phyloP scores from a whole-genome alignment of 1,140 invertebrate species.

The Lanistes nyassanus region DNA sequence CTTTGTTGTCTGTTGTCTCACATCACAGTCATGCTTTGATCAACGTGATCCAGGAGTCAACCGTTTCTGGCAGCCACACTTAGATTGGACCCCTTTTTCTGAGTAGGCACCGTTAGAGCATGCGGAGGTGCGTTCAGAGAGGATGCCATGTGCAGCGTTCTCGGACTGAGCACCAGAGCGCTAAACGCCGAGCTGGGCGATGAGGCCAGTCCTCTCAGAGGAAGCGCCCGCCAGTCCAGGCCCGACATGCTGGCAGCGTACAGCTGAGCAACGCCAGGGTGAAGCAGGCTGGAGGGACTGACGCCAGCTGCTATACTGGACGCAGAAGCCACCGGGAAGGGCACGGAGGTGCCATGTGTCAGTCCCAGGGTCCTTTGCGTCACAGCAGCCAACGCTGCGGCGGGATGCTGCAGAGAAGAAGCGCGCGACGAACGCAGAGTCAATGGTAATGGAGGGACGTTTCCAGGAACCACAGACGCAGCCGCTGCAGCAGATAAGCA shows the following conservation, averaged over 20 bases:
- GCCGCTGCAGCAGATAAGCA: not conserved
- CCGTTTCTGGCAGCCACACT: no score
- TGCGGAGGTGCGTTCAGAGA: not conserved
- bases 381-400: not conserved
- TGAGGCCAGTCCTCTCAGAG: slow-evolving; percentile 9
- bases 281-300: not conserved
- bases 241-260: not conserved
- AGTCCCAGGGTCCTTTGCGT: not conserved
- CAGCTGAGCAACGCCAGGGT: not conserved
- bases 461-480: not conserved
- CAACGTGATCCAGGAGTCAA: no score
- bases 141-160: not conserved
- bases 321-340: not conserved
- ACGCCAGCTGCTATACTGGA: not conserved
- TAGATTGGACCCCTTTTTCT: no score
- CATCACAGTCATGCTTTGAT: no score
- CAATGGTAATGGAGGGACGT: not conserved
- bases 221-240: not conserved
- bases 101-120: no score
- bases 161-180: not conserved
- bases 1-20: no score
- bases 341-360: not conserved
- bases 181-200: slow-evolving; percentile 16
- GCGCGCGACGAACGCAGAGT: not conserved
- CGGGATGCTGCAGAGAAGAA: not conserved